Percentiles rank a stretch among this genome's conserved stretches.
Evolutionary conservation across 2,113 vertebrate species (phyloP).

Genomic region (human): GRCh38 chr9:120040001-120040500

Average conservation of each 20-base stretch:
- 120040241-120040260: neutral
- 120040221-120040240: neutral
- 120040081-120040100: neutral
- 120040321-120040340: neutral
- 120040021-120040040: neutral
- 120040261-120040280: neutral
- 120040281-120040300: neutral
- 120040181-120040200: neutral
- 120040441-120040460: neutral
- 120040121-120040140: neutral
- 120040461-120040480: neutral
- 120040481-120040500: neutral
- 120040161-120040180: neutral
- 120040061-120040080: neutral
- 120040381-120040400: neutral
- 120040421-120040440: neutral
- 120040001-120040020: neutral
- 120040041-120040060: accelerated
- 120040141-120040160: neutral
- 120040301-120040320: neutral
- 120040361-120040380: neutral
- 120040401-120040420: neutral
- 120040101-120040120: too few relatives aligned
- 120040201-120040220: neutral
- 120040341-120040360: neutral